These are phyloP conservation scores for Cyrtonyx montezumae DNA, from an alignment of 2,113 vertebrate genomes.

Conservation along the genomic window DNA sequence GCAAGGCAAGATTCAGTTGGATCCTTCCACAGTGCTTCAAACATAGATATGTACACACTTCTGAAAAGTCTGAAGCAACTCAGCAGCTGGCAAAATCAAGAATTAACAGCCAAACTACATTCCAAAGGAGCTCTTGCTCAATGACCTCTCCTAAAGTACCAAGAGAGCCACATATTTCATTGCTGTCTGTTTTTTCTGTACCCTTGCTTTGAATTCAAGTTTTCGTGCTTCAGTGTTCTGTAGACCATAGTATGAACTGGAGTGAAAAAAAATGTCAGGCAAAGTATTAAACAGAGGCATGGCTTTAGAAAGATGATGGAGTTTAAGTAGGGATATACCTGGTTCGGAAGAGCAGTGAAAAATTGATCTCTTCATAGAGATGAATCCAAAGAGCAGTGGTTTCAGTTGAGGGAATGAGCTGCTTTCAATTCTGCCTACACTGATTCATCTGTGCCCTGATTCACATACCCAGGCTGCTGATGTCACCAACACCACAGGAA, in stretches of 20 bases:
- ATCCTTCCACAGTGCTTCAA: slow-evolving; percentile 19
- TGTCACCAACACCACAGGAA: neutral
- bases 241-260: neutral
- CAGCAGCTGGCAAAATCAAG: slow-evolving; percentile 28
- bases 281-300: neutral
- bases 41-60: neutral
- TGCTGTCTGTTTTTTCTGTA: slow-evolving; percentile 11
- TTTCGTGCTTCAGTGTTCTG: neutral
- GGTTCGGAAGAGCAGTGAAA: neutral
- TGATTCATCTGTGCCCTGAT: neutral
- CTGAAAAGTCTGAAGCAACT: slow-evolving; percentile 30
- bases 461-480: neutral
- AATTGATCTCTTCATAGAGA: neutral
- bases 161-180: neutral
- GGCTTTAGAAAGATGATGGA: neutral
- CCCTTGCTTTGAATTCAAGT: neutral
- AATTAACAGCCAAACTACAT: slow-evolving; percentile 25
- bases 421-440: slow-evolving; percentile 8
- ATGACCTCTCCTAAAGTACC: neutral
- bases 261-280: neutral
- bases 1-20: neutral
- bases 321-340: neutral
- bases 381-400: neutral
- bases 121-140: slow-evolving; percentile 47
- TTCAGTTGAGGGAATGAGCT: neutral